Evolutionary conservation across 2,888 invertebrate genomes (phyloP), one percentile per base, ranked within the genome.

Genomic region (Deilephila elpenor): DNA sequence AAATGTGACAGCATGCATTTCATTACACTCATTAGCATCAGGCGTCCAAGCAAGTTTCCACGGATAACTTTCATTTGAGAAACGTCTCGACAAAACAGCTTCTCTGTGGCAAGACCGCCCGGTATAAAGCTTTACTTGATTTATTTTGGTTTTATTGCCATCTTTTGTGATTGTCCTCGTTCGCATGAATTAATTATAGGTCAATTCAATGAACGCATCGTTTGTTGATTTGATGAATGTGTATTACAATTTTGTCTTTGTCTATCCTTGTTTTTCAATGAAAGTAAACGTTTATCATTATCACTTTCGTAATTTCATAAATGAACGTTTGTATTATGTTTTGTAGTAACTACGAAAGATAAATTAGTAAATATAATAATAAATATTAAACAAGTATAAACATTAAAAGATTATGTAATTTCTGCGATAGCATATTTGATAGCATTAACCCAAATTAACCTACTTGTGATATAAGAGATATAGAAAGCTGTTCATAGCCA

Each of bases 1-100:
- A 20, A 11, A 11, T 64, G 14, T 20, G 8, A 19, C 61, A 34
- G 1, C 61, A 19, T 25, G 7, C 51, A 51, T 17, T 51, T 44
- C 0, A 17, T 44, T 44, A 25, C 67, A 34, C 17, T 67, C 17
- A 67, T 67, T 25, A 44, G 25, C 44, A 44, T 20, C 29, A 51
- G 25, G 6, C 11, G 37, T 37, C 19, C 34, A n/a, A 62, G 61
- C 67, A 51, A 67, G 67, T 51, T 64, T 37, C 62, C 11, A 20
- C 14, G 20, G 25, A 17, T 56, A n/a, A 67, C 67, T 67, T 67
- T 67, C 67, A 51, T 67, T 64, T 44, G 44, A 44, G 51, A 44
- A 44, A 51, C 25, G 44, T 7, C 44, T 56, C n/a, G 3, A 51
- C 44, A 44, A 67, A 67, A 67, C 25, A 51, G 44, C 14, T 51